Percentiles rank a stretch among this genome's conserved stretches.
Conservation (phyloP, 92 coral and sea anemone genomes). For the Micromussa lordhowensis region DNA sequence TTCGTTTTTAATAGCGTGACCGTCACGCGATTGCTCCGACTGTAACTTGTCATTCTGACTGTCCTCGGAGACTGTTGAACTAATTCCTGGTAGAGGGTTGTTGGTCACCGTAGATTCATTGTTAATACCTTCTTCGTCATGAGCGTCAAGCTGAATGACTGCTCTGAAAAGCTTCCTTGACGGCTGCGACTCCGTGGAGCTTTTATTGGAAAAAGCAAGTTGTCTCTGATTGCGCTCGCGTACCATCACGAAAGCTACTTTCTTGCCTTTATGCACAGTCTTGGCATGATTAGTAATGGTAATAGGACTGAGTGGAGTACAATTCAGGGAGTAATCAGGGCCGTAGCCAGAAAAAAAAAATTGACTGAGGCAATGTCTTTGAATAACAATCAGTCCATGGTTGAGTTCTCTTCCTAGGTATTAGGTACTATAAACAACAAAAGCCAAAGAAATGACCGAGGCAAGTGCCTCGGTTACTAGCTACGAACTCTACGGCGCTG, state of each 20-base stretch:
- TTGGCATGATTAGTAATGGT: constrained; percentile 12
- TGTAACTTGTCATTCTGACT: constrained; percentile 3
- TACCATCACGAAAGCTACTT: constrained; percentile 16
- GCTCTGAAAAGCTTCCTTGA: constrained; percentile 6
- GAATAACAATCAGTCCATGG: too few species aligned
- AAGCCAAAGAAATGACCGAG: too few species aligned
- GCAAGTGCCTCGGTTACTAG: too few species aligned
- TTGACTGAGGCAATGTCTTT: too few species aligned
- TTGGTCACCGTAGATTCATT: constrained; percentile 12
- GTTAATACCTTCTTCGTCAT: background rate
- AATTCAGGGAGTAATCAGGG: too few species aligned
- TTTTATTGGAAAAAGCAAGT: constrained; percentile 3
- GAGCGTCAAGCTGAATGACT: constrained; percentile 1
- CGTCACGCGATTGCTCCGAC: background rate
- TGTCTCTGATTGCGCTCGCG: constrained; percentile 14
- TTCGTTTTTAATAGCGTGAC: background rate
- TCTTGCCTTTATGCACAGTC: constrained; percentile 13
- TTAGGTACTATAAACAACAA: too few species aligned
- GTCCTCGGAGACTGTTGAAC: constrained; percentile 3
- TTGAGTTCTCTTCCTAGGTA: too few species aligned
- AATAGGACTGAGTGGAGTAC: too few species aligned
- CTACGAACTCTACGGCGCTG: too few species aligned
- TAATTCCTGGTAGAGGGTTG: background rate
- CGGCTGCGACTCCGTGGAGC: constrained; percentile 17
- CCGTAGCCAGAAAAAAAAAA: too few species aligned